A percentile compares a stretch with the other conserved stretches of the same genome.
Evolutionary conservation across 2,113 vertebrate genomes (phyloP).

Genomic region (Rostratula benghalensis): DNA sequence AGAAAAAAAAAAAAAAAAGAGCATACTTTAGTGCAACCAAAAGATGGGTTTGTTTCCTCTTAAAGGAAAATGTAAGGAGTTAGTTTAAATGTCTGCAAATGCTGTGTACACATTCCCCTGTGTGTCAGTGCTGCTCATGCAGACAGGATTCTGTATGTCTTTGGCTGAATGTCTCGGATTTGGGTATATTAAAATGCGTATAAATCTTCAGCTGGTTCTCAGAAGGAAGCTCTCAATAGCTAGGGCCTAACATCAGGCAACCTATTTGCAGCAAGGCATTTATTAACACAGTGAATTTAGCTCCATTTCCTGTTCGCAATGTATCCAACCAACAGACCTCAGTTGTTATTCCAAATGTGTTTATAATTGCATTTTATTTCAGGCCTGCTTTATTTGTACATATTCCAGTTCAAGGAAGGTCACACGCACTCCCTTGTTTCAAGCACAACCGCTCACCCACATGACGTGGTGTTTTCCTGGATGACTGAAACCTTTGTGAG

Average conservation of each 20-base stretch:
- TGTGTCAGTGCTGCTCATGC: background rate
- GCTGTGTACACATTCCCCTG: background rate
- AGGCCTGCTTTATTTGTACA: conserved; percentile 14
- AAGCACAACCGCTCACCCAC: rapidly evolving
- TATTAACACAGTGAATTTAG: background rate
- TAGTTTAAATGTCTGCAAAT: background rate
- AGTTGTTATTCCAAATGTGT: conserved; percentile 8
- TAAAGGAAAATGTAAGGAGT: background rate
- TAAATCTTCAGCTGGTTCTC: background rate
- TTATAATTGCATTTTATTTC: conserved; percentile 35
- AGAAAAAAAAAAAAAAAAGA: background rate
- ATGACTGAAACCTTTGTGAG: background rate
- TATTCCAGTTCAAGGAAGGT: background rate
- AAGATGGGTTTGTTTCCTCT: background rate
- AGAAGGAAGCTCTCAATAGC: background rate
- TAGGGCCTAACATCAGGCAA: background rate
- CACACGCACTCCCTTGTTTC: background rate
- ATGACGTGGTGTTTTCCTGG: background rate
- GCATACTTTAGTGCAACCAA: background rate
- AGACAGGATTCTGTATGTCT: background rate
- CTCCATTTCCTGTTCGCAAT: conserved; percentile 14
- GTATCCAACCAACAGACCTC: background rate
- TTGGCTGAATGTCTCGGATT: background rate
- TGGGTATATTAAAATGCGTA: background rate
- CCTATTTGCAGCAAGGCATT: background rate